phyloP scores from a whole-genome alignment of 2,797 vertebrate species.

The Enteromius argenteus region DNA sequence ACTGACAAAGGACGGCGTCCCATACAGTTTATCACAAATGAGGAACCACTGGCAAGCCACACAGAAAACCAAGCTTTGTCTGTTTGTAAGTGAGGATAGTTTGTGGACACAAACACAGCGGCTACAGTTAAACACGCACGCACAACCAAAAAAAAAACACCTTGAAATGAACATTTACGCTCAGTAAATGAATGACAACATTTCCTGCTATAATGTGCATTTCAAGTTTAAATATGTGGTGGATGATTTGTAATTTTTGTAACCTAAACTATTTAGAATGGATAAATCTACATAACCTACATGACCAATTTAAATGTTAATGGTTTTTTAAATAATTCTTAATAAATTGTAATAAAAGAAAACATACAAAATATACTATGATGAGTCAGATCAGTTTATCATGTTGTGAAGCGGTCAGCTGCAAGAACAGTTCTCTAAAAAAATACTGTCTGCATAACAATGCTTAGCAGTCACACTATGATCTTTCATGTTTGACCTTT shows the following conservation, averaged over 20 bases:
- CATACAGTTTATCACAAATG: neutral
- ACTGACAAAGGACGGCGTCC: neutral
- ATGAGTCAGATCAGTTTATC: neutral
- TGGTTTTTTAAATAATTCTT: neutral
- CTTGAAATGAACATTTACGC: neutral
- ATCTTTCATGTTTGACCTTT: neutral
- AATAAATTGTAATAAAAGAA: neutral
- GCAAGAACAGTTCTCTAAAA: neutral
- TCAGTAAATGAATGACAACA: neutral
- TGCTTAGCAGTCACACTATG: neutral
- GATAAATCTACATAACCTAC: neutral
- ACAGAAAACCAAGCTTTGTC: neutral
- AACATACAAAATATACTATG: neutral
- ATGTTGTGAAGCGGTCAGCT: neutral
- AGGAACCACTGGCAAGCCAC: constrained; percentile 1
- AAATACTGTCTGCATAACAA: neutral
- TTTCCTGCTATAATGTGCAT: neutral
- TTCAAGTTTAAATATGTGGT: neutral
- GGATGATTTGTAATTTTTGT: neutral
- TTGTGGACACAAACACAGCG: neutral
- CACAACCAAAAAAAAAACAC: neutral
- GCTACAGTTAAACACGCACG: neutral
- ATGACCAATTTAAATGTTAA: neutral
- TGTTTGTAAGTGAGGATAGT: neutral
- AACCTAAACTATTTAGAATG: neutral